Base-by-base conservation (phyloP, 2,113 vertebrate species). In the Pachypanchax playfairii region DNA sequence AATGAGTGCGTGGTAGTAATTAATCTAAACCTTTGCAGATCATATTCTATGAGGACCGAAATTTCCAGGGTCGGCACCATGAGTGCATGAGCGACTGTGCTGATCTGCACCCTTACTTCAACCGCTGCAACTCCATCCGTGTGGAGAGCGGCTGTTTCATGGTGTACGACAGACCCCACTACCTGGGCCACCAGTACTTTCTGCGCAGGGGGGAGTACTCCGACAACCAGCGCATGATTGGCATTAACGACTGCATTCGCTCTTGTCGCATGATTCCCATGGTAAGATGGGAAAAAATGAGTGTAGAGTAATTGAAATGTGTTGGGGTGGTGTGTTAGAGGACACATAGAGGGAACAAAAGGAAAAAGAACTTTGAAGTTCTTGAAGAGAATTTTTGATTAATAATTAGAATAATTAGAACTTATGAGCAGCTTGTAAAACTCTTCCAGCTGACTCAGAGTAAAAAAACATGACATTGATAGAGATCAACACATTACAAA, bases 71-170 rank as follows among this genome's bases (percentile, higher is more conserved):
- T 72, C 84, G 84, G 61, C 82, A 84, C 68, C 84, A 88, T 62
- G 86, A 88, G 84, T 85, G 77, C 75, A 63, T 73, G 54, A 79
- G 82, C 46, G 84, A 86, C 70, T 86, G 80, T 25, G 74, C 84
- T 6, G 84, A 88, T 75, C 65, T 86, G 55, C 84, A 82, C 53
- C 65, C 85, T 25, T 82, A 89, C 60, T 82, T 92, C 52, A 84
- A 67, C 75, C 63, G 73, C 57, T 90, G 90, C 62, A 88, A 88
- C 73, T 91, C 90, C 42, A 80, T 90, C 55, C 64, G 70, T 36
- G 88, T 90, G 73, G 82, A 89, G 69, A 84, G 77, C 20, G 89
- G 90, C 54, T 86, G 83, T 39, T 91, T 89, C 69, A 85, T 90
- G 89, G 55, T 90, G 43, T 88, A 86, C 6, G 82, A 88, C 65